phyloP scores from a whole-genome alignment of 1,140 invertebrate genomes.

The Drosophila pseudoananassae region DNA sequence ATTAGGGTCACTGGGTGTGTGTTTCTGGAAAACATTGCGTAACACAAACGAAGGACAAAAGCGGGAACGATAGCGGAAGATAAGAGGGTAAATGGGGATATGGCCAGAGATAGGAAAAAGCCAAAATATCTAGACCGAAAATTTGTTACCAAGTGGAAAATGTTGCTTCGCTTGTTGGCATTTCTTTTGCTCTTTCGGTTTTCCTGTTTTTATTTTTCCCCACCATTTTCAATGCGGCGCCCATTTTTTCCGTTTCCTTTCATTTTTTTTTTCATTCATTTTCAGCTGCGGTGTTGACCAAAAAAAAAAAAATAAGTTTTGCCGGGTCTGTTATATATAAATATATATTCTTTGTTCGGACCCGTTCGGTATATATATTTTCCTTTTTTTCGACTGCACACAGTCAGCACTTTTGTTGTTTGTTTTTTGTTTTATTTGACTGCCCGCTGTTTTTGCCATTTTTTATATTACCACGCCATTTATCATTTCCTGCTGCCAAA shows the following conservation, averaged over 20 bases:
- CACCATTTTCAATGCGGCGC: conserved; percentile 72
- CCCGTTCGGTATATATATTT: conserved; percentile 34
- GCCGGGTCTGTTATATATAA: conserved; percentile 31
- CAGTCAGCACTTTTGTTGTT: conserved; percentile 24
- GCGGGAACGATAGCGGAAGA: conserved; percentile 18
- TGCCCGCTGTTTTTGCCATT: conserved; percentile 78
- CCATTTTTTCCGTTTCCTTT: conserved; percentile 58
- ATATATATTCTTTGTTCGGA: conserved; percentile 44
- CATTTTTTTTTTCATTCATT: conserved; percentile 21
- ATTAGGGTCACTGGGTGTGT: conserved; percentile 83
- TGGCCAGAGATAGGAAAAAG: conserved; percentile 50
- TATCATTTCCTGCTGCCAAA: conserved; percentile 78
- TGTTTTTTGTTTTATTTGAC: conserved; percentile 59
- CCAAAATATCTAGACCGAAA: conserved; percentile 68
- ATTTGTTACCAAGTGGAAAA: conserved; percentile 72
- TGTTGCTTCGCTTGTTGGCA: conserved; percentile 45
- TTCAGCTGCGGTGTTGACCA: conserved; percentile 52
- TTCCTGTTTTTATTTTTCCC: conserved; percentile 39
- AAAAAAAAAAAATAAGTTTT: conserved; percentile 62
- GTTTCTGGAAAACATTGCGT: conserved; percentile 53
- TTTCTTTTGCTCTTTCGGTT: conserved; percentile 20
- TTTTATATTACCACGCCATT: conserved; percentile 83
- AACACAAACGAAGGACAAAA: conserved; percentile 37
- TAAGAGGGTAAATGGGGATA: conserved; percentile 21
- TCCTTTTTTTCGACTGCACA: conserved; percentile 30